Conservation (phyloP, 2,113 vertebrate genomes). For the Urocolius indicus region DNA sequence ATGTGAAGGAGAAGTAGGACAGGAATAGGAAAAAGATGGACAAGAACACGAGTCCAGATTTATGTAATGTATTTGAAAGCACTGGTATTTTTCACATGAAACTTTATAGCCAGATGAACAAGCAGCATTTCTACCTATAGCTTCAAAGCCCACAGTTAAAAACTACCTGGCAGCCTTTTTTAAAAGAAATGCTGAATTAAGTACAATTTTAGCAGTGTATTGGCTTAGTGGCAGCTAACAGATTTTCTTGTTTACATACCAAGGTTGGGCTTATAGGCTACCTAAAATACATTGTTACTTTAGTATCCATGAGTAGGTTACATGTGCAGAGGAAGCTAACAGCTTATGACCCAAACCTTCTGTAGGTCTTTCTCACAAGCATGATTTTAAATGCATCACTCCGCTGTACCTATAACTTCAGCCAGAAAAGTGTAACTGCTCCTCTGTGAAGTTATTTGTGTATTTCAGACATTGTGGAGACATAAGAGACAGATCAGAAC, state of each 20-base stretch:
- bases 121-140: neutral
- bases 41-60: neutral
- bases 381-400: neutral
- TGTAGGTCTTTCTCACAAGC: neutral
- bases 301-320: neutral
- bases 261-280: neutral
- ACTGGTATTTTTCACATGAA: neutral
- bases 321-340: neutral
- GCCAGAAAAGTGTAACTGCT: neutral
- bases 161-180: neutral
- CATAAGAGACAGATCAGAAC: neutral
- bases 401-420: neutral
- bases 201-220: neutral
- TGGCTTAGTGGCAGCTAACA: neutral
- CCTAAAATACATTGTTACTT: neutral
- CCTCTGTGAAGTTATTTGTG: neutral
- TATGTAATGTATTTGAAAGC: neutral
- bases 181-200: neutral
- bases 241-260: constrained; percentile 5
- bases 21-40: neutral
- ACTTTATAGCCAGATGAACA: neutral
- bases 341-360: neutral
- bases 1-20: neutral
- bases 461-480: neutral
- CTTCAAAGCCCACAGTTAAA: neutral